Percentiles rank a stretch among this genome's conserved stretches.
These are phyloP conservation scores for Drosophila bocki DNA, from an alignment of 1,140 invertebrate species.

Conservation along the genomic window DNA sequence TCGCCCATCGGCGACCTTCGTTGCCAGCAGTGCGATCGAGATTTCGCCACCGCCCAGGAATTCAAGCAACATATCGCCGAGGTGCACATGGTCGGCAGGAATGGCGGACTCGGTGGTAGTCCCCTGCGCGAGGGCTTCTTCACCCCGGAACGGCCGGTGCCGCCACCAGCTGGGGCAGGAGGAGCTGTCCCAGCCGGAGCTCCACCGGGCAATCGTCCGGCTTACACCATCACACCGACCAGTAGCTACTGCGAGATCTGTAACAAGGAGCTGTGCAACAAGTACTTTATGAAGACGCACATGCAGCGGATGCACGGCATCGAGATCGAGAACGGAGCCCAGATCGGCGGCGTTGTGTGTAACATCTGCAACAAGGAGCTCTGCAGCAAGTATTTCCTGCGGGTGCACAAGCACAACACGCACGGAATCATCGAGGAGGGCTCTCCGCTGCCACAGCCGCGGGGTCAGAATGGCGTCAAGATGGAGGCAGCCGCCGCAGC, in stretches of 20 bases:
- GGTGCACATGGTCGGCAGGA: constrained; percentile 84
- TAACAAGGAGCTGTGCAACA: constrained; percentile 99
- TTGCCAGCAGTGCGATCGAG: constrained; percentile 88
- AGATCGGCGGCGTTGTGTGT: constrained; percentile 96
- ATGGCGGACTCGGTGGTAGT: constrained; percentile 50
- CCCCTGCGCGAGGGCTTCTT: constrained; percentile 80
- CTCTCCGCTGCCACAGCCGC: constrained; percentile 86
- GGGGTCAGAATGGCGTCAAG: constrained; percentile 86
- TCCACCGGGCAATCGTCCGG: constrained; percentile 65
- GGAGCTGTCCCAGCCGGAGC: constrained; percentile 1
- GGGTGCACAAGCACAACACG: constrained; percentile 98
- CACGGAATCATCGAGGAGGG: constrained; percentile 95
- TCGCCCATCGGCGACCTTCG: constrained; percentile 66
- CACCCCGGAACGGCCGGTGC: constrained; percentile 74
- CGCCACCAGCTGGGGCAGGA: constrained; percentile 15
- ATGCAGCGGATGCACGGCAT: constrained; percentile 99
- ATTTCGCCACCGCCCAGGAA: constrained; percentile 86
- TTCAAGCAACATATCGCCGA: constrained; percentile 87
- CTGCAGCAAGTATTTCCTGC: constrained; percentile 98
- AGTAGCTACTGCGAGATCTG: constrained; percentile 99
- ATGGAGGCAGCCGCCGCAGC: constrained; percentile 71
- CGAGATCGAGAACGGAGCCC: constrained; percentile 95
- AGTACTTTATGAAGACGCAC: constrained; percentile 99
- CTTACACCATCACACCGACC: constrained; percentile 87
- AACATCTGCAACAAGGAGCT: constrained; percentile 99